These are phyloP conservation scores for Tenthredo notha DNA, from an alignment of 2,888 invertebrate species.

Conservation along the genomic window DNA sequence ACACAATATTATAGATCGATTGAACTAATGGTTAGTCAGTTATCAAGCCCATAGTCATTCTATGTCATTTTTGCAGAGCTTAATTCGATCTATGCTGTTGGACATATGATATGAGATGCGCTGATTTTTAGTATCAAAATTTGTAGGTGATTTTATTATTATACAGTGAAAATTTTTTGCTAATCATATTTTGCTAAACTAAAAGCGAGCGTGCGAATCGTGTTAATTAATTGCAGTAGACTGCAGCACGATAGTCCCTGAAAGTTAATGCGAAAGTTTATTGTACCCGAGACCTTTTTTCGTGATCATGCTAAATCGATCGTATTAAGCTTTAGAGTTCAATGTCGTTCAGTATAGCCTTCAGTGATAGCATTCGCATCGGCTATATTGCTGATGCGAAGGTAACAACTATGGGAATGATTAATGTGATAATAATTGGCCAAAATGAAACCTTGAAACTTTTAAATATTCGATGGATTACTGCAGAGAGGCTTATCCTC, in stretches of 20 bases:
- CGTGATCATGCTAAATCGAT: neutral
- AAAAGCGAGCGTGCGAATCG: too few species aligned
- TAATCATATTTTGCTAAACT: too few species aligned
- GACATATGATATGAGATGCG: neutral
- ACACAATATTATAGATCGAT: too few species aligned
- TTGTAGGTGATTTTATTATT: neutral
- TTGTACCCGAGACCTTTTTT: neutral
- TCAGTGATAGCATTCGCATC: too few species aligned
- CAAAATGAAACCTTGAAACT: neutral
- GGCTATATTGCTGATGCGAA: neutral
- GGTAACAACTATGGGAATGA: neutral
- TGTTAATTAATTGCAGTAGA: too few species aligned
- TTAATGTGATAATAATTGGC: conserved; percentile 3
- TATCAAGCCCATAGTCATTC: neutral
- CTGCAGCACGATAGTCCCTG: too few species aligned
- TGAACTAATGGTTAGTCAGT: too few species aligned
- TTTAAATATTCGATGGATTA: neutral
- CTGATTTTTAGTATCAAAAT: neutral
- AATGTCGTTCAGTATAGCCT: neutral
- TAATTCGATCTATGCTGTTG: neutral
- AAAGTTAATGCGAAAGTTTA: neutral
- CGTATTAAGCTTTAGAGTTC: neutral
- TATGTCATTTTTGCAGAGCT: neutral
- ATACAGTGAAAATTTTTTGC: too few species aligned
- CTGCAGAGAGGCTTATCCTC: neutral